phyloP scores from a whole-genome alignment of 1,140 invertebrate genomes.

The Pseudobourletiella spinata region DNA sequence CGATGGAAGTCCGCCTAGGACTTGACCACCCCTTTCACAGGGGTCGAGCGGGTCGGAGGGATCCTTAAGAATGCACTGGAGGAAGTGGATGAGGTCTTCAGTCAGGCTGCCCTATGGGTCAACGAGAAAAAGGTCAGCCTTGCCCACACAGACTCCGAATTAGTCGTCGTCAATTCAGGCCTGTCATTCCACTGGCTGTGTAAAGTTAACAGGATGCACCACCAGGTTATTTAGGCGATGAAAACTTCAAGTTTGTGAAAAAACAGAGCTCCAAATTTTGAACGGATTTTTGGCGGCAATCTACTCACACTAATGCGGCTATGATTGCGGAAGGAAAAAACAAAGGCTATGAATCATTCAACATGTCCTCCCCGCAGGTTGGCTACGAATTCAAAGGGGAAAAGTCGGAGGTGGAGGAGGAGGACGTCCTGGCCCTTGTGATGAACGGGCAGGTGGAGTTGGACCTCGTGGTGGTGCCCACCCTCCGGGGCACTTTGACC shows the following conservation, averaged over 20 bases:
- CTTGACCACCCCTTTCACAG: constrained; percentile 19
- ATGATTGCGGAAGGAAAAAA: too few species aligned
- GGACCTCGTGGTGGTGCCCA: constrained; percentile 25
- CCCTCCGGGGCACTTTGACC: constrained; percentile 19
- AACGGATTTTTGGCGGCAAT: too few species aligned
- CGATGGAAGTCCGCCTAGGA: constrained; percentile 31
- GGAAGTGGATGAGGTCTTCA: constrained; percentile 24
- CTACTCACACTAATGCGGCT: too few species aligned
- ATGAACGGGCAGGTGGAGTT: constrained; percentile 25
- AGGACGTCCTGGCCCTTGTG: constrained; percentile 11
- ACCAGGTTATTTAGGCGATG: too few species aligned
- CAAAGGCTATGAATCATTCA: too few species aligned
- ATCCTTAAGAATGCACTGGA: constrained; percentile 29
- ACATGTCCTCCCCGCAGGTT: constrained; percentile 19
- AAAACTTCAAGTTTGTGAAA: too few species aligned
- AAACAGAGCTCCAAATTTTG: too few species aligned
- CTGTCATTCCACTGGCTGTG: neutral
- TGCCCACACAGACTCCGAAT: neutral
- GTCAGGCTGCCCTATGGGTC: constrained; percentile 23
- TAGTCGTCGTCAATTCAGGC: neutral
- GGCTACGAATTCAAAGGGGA: constrained; percentile 30
- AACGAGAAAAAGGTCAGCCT: constrained; percentile 31
- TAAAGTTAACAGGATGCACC: too few species aligned
- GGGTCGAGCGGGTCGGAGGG: constrained; percentile 11
- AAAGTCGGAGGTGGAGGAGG: constrained; percentile 27